Evolutionary conservation across 1,140 invertebrate species (phyloP), one percentile per base, ranked within the genome.

Genomic region (Cepaea nemoralis): DNA sequence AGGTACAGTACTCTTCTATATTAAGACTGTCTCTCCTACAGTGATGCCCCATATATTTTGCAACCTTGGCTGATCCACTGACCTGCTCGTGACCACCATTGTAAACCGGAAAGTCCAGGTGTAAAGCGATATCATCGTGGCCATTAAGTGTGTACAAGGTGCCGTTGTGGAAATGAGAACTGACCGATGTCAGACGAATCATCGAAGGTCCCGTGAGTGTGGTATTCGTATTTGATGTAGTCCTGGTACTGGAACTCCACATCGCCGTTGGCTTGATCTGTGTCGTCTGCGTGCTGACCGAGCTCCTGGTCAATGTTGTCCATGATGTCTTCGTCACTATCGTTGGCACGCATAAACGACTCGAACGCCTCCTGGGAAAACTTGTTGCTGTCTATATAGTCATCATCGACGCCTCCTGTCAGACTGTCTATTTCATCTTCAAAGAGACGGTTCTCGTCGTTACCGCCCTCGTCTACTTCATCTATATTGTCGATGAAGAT

Each of bases 401-500:
- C 42, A 63, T 79, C 77, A 42, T 69, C 66, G 40, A 27, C 59
- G 37, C 75, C 75, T n/a, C 75, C 55, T 24, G 48, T 63, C 12
- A 73, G 42, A 33, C 59, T 37, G 37, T 79, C 77, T 31, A 80
- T 55, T 42, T 80, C 78, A 1, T 71, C 78, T 33, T 80, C 78
- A 12, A 80, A 27, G 8, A 31, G 35, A 14, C n/a, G 35, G 27
- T 80, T 73, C 27, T 73, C 69, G 27, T 80, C 69, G 45, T 80
- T 80, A 12, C 24, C 48, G 35, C 48, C 69, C 14, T 73, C 35
- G 35, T 80, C 69, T 2, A 42, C 67, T 1, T 1, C 22, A 35
- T 80, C 78, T 39, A 80, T 80, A 37, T 76, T 76, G 45, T 83
- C 82, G 1, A 83, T 70, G 66, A 83, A 83, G 63, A 83, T 83